phyloP scores from a whole-genome alignment of 2,113 vertebrate species.

The Larimichthys crocea region DNA sequence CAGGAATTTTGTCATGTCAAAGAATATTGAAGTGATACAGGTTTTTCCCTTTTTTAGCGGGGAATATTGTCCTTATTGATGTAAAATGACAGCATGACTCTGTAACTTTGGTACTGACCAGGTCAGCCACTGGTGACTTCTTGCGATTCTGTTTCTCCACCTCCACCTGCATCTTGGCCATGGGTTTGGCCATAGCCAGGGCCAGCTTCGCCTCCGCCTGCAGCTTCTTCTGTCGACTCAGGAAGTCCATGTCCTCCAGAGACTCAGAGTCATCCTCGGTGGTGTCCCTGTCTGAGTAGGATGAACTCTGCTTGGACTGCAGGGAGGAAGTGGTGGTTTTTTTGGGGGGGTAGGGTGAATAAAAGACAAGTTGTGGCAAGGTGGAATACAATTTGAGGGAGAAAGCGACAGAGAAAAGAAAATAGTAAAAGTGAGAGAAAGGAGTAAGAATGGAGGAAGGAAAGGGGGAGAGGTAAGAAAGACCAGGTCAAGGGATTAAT shows the following conservation, averaged over 20 bases:
- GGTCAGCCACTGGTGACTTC: constrained; percentile 97
- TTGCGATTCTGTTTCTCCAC: constrained; percentile 99
- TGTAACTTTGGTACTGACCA: constrained; percentile 84
- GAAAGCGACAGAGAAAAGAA: neutral
- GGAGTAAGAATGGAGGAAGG: neutral
- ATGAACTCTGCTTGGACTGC: constrained; percentile 98
- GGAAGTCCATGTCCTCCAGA: constrained; percentile 98
- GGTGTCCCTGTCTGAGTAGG: constrained; percentile 98
- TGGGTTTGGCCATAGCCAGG: constrained; percentile 98
- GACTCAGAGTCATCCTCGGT: constrained; percentile 97
- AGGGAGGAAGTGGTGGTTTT: neutral
- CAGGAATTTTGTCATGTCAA: neutral
- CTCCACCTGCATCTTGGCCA: constrained; percentile 99
- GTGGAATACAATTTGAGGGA: neutral
- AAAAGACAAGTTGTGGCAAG: neutral
- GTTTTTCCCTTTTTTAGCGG: neutral
- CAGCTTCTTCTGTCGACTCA: constrained; percentile 96
- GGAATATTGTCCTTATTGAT: neutral
- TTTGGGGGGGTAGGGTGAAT: neutral
- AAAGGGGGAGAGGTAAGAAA: neutral
- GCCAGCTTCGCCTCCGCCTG: constrained; percentile 98
- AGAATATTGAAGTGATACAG: neutral
- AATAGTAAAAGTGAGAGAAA: neutral
- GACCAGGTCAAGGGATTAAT: neutral
- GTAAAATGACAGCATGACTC: neutral